Conservation (phyloP, 2,888 invertebrate genomes). For the Ophion obscuratus region DNA sequence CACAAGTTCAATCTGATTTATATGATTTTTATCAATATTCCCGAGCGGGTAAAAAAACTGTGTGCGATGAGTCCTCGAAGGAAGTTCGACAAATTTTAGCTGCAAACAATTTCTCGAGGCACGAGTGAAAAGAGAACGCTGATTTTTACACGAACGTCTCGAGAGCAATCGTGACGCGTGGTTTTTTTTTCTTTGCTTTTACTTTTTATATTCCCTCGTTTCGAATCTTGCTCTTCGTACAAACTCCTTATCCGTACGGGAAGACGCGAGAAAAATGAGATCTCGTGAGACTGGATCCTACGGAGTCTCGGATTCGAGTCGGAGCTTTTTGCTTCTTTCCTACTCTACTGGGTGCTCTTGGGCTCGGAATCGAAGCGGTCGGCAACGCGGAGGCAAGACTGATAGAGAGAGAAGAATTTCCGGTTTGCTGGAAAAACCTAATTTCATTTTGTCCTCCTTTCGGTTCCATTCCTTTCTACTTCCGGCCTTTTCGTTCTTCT, state of each 20-base stretch:
- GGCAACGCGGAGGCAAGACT: not conserved
- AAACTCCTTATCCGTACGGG: not conserved
- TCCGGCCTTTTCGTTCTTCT: constrained; percentile 19
- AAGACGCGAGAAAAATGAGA: constrained; percentile 26
- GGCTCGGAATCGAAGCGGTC: constrained; percentile 38
- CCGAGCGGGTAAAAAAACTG: not conserved
- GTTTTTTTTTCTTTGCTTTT: not conserved
- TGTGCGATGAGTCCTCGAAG: not conserved
- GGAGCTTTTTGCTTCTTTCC: not conserved
- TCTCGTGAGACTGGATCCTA: constrained; percentile 18
- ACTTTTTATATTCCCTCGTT: constrained; percentile 23
- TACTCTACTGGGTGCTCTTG: not conserved
- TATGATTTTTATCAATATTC: constrained; percentile 16
- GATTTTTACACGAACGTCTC: constrained; percentile 11
- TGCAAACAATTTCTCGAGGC: constrained; percentile 22
- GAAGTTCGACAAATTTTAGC: not conserved
- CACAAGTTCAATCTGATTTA: not conserved
- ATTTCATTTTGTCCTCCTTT: constrained; percentile 38
- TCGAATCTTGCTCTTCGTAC: constrained; percentile 42
- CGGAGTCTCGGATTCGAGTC: constrained; percentile 33
- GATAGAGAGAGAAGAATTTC: constrained; percentile 43
- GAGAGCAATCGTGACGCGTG: constrained; percentile 1
- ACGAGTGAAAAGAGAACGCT: not conserved
- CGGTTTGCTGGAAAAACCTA: constrained; percentile 56
- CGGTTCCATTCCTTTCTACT: constrained; percentile 11